Conservation (phyloP, 2,113 vertebrate species). For the Laticauda colubrina region DNA sequence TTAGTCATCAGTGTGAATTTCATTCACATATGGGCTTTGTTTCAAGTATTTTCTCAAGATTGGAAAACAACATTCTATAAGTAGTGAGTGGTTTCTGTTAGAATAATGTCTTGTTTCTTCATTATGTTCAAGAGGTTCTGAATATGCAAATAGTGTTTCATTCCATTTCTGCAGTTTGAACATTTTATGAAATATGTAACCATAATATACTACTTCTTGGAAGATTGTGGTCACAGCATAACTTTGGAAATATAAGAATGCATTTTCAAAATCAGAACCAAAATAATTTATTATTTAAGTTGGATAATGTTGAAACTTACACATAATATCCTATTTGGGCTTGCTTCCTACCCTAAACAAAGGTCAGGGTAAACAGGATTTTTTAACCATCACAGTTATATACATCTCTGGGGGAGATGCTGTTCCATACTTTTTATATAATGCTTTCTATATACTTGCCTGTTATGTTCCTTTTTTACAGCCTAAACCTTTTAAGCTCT, state of each 20-base stretch:
- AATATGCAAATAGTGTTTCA: neutral
- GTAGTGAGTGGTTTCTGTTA: neutral
- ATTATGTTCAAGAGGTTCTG: neutral
- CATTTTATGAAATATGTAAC: neutral
- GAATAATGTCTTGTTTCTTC: neutral
- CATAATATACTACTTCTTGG: neutral
- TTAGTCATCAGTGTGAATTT: neutral
- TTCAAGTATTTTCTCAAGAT: neutral
- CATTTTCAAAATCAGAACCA: neutral
- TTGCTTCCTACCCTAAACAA: neutral
- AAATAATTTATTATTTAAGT: neutral
- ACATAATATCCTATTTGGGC: neutral
- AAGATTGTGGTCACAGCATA: neutral
- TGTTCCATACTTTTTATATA: neutral
- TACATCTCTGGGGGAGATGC: neutral
- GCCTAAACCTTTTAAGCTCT: neutral
- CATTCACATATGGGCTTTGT: neutral
- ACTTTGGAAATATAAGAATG: neutral
- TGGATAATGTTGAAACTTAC: neutral
- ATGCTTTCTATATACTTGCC: neutral
- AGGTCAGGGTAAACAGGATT: neutral
- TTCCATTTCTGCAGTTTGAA: neutral
- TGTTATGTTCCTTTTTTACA: neutral
- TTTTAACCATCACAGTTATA: neutral
- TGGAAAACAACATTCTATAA: neutral